Evolutionary conservation across 2,888 invertebrate genomes (phyloP).

Genomic region (Caenorhabditis wallacei): DNA sequence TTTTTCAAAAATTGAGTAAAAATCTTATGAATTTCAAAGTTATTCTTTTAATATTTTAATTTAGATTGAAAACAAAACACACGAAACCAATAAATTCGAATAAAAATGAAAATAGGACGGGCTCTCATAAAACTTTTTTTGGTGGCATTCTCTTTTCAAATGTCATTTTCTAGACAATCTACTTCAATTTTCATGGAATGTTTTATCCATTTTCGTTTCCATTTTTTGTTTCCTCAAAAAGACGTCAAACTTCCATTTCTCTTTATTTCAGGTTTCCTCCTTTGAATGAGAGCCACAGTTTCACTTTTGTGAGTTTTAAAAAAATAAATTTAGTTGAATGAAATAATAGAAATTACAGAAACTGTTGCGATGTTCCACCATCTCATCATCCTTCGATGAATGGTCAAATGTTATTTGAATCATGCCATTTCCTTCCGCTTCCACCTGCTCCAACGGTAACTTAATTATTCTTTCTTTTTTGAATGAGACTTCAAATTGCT

Average conservation of each 20-base stretch:
- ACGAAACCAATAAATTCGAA: background rate
- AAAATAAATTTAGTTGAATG: background rate
- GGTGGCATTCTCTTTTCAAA: constrained; percentile 9
- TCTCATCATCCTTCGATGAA: constrained; percentile 58
- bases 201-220: constrained; percentile 24
- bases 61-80: background rate
- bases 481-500: background rate
- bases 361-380: constrained; percentile 61
- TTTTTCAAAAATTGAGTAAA: background rate
- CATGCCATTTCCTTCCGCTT: constrained; percentile 52
- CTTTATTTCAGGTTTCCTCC: constrained; percentile 4
- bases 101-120: background rate
- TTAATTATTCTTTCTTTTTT: background rate
- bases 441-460: constrained; percentile 43
- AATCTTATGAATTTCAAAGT: no score
- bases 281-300: constrained; percentile 54
- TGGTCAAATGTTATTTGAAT: constrained; percentile 59
- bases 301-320: constrained; percentile 56
- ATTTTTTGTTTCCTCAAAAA: constrained; percentile 7
- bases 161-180: constrained; percentile 27
- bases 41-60: no score
- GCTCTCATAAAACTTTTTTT: background rate
- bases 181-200: constrained; percentile 47
- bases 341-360: constrained; percentile 37
- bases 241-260: background rate